A percentile compares a stretch with the other conserved stretches of the same genome.
Conservation (phyloP, 2,797 vertebrate species). For the Lithobates pipiens region DNA sequence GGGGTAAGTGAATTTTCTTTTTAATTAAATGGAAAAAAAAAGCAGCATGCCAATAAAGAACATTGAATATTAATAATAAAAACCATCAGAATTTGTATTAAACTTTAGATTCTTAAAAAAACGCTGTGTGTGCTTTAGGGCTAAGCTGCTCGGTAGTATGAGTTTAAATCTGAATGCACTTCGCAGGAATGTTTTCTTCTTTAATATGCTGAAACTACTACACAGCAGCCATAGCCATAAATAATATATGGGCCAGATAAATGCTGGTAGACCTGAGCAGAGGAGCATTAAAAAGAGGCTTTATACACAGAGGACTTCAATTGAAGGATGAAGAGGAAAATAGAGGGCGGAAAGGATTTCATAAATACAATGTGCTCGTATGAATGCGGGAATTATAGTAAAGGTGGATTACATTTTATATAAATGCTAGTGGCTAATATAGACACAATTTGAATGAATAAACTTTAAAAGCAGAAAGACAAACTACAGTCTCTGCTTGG, state of each 20-base stretch:
- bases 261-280: neutral
- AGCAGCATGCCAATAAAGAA: too few species aligned
- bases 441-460: neutral
- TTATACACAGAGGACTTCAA: neutral
- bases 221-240: slow-evolving; percentile 25
- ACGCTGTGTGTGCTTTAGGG: neutral
- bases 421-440: neutral
- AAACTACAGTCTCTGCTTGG: neutral
- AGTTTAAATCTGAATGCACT: slow-evolving; percentile 15
- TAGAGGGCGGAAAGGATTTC: neutral
- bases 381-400: neutral
- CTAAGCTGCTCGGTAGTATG: neutral
- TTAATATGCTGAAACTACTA: slow-evolving; percentile 12
- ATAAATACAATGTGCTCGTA: neutral
- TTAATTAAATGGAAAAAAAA: too few species aligned
- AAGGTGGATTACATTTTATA: neutral
- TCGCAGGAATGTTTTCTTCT: neutral
- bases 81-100: too few species aligned
- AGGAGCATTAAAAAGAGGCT: neutral
- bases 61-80: too few species aligned
- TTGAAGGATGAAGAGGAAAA: neutral
- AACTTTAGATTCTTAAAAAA: neutral
- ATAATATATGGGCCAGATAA: slow-evolving; percentile 14
- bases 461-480: neutral
- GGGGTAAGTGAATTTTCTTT: too few species aligned